These are phyloP conservation scores for Argopecten irradians DNA, from an alignment of 1,140 invertebrate species.

Conservation along the genomic window DNA sequence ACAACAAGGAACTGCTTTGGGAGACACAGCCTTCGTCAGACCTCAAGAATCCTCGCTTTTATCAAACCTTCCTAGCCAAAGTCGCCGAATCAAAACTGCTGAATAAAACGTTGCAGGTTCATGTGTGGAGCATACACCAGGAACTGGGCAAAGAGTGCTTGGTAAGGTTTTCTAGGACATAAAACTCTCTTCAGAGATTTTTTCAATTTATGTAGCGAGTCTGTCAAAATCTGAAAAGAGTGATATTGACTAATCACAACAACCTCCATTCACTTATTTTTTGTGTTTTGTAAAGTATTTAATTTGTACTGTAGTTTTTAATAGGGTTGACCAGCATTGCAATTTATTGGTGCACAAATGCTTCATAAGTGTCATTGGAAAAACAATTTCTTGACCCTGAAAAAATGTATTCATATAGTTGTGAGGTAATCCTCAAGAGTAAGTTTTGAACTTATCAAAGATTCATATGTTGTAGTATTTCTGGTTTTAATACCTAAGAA, in stretches of 20 bases:
- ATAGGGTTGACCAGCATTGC: too few relatives aligned
- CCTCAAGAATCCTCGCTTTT: conserved; percentile 87
- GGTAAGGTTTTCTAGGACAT: conserved; percentile 62
- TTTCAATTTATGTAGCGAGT: not conserved
- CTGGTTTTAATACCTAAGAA: not conserved
- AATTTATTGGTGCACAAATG: too few relatives aligned
- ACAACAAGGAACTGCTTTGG: conserved; percentile 80
- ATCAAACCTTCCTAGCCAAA: conserved; percentile 86
- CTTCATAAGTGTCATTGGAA: too few relatives aligned
- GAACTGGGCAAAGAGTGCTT: conserved; percentile 68
- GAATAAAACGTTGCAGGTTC: conserved; percentile 92
- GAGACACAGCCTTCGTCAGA: conserved; percentile 85
- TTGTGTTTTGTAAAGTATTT: too few relatives aligned
- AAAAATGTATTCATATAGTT: too few relatives aligned
- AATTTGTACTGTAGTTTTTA: too few relatives aligned
- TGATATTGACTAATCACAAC: not conserved
- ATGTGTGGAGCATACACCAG: conserved; percentile 84
- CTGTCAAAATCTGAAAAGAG: not conserved
- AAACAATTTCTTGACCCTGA: too few relatives aligned
- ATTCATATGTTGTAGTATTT: too few relatives aligned
- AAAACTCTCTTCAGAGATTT: too few relatives aligned
- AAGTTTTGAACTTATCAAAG: too few relatives aligned
- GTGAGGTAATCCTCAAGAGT: too few relatives aligned
- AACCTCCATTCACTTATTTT: not conserved
- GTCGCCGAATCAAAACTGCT: conserved; percentile 86